phyloP scores from a whole-genome alignment of 2,888 invertebrate species.

The Acleris emargana region DNA sequence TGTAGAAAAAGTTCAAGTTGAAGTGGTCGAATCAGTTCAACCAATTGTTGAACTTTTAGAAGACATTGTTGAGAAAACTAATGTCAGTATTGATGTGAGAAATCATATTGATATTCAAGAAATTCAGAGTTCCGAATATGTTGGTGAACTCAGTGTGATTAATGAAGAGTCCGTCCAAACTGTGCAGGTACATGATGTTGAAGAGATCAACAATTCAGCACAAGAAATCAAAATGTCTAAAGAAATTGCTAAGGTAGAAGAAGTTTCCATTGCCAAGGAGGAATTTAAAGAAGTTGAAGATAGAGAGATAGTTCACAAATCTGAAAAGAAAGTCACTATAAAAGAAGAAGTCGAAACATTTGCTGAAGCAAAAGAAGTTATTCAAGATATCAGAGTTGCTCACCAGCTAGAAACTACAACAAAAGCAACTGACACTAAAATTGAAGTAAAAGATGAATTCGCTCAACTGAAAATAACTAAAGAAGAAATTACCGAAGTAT shows the following conservation, averaged over 20 bases:
- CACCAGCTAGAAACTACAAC: slow-evolving; percentile 35
- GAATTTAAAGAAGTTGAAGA: slow-evolving; percentile 10
- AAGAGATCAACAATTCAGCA: slow-evolving; percentile 9
- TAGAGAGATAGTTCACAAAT: slow-evolving; percentile 9
- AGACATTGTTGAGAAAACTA: slow-evolving; percentile 44
- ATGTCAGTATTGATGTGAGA: slow-evolving; percentile 45
- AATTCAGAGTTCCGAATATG: slow-evolving; percentile 44
- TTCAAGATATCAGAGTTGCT: slow-evolving; percentile 37
- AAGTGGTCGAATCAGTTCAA: slow-evolving; percentile 19
- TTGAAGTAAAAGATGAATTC: slow-evolving; percentile 22
- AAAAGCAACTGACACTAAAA: not conserved
- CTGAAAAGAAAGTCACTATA: slow-evolving; percentile 25
- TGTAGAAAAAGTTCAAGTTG: slow-evolving; percentile 22
- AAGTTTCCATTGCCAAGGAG: not conserved
- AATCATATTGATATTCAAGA: slow-evolving; percentile 45
- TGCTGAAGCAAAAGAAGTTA: slow-evolving; percentile 38
- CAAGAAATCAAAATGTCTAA: slow-evolving; percentile 5
- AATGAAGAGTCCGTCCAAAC: slow-evolving; percentile 34
- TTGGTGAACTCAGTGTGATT: slow-evolving; percentile 37
- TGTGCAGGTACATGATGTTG: slow-evolving; percentile 18
- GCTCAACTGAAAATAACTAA: slow-evolving; percentile 31
- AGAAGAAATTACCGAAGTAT: slow-evolving; percentile 29
- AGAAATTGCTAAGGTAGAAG: not conserved
- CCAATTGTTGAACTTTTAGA: slow-evolving; percentile 36
- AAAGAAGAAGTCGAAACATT: slow-evolving; percentile 40